These are phyloP conservation scores for Epirrita christyi DNA, from an alignment of 2,888 invertebrate species.

Conservation along the genomic window DNA sequence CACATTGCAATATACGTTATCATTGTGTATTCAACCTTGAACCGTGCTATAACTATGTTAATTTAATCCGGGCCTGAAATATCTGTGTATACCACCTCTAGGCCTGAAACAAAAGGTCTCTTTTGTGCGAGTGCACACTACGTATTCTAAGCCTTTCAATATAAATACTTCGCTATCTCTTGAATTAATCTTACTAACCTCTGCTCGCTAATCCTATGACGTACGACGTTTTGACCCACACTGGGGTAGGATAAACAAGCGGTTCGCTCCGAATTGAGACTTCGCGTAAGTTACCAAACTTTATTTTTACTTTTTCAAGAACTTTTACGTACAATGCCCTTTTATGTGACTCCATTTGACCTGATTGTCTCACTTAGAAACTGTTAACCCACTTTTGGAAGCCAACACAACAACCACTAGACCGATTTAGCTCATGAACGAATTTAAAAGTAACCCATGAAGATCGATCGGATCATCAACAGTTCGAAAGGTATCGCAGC, in stretches of 20 bases:
- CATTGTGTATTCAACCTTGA: conserved; percentile 27
- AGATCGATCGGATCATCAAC: no score
- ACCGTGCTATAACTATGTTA: conserved; percentile 31
- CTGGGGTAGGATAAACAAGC: neutral
- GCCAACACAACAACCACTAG: no score
- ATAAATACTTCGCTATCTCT: conserved; percentile 20
- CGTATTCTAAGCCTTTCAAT: conserved; percentile 7
- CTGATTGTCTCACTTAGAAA: no score
- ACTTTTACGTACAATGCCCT: no score
- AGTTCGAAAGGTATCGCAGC: no score
- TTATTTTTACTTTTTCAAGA: no score
- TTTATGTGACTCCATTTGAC: no score
- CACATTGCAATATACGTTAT: conserved; percentile 2
- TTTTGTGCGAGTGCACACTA: conserved; percentile 9
- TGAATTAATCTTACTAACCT: conserved; percentile 11
- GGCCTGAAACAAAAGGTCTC: conserved; percentile 10
- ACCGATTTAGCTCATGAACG: no score
- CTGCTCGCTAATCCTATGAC: neutral
- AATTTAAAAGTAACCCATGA: no score
- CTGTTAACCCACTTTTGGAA: no score
- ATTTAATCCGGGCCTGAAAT: conserved; percentile 34
- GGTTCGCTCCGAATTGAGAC: no score
- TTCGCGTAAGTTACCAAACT: no score
- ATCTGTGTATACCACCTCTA: conserved; percentile 22
- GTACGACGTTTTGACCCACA: neutral